A percentile compares a stretch with the other conserved stretches of the same genome.
phyloP scores from a whole-genome alignment of 2,888 invertebrate genomes.

The Holacanthella duospinosa region DNA sequence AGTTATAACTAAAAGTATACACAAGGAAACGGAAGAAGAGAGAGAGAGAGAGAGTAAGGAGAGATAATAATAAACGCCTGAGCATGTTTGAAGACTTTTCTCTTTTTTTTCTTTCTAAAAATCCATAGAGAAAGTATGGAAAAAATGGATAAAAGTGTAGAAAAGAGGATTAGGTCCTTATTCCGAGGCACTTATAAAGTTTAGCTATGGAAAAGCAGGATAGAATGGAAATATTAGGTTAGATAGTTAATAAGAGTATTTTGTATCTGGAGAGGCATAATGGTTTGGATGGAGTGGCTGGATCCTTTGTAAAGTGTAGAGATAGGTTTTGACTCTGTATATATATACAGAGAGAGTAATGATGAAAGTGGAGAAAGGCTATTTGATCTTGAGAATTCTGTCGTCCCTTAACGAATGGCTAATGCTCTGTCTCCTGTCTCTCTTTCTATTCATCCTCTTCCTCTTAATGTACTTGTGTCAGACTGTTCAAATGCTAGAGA shows the following conservation, averaged over 20 bases:
- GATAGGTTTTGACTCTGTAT: too few species aligned
- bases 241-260: background rate
- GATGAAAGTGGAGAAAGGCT: background rate
- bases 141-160: background rate
- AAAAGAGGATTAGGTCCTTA: slow-evolving; percentile 2
- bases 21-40: too few species aligned
- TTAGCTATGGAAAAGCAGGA: background rate
- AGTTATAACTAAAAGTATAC: too few species aligned
- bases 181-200: background rate
- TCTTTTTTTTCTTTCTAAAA: background rate
- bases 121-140: slow-evolving; percentile 1
- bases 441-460: too few species aligned
- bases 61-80: background rate
- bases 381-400: too few species aligned
- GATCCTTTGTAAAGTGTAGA: too few species aligned
- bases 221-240: background rate
- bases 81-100: background rate
- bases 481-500: too few species aligned
- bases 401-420: background rate
- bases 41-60: background rate
- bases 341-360: background rate
- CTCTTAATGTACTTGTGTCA: too few species aligned
- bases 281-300: too few species aligned
- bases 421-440: too few species aligned
- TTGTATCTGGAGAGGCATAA: too few species aligned